Conservation (phyloP, 2,113 vertebrate genomes). For the Anseranas semipalmata region DNA sequence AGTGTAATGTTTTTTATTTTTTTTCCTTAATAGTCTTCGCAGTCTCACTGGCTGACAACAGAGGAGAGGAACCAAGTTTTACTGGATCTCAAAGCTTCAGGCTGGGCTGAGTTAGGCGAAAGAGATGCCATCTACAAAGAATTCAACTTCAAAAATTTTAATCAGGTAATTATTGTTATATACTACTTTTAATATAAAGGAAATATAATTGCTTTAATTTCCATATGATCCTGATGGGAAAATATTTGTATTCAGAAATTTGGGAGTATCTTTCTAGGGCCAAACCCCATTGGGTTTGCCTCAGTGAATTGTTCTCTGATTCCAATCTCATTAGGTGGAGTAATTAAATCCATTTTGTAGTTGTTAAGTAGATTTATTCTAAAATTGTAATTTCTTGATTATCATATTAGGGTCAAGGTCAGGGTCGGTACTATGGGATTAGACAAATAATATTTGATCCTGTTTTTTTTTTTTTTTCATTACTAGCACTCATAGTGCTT, state of each 20-base stretch:
- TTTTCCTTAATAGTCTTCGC: constrained; percentile 78
- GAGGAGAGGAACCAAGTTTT: constrained; percentile 87
- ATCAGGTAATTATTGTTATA: constrained; percentile 82
- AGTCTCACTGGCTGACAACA: constrained; percentile 83
- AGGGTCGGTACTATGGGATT: not conserved
- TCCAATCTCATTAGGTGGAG: not conserved
- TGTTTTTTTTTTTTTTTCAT: not conserved
- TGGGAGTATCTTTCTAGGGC: not conserved
- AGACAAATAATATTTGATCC: not conserved
- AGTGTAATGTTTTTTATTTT: not conserved
- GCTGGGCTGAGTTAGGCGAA: constrained; percentile 87
- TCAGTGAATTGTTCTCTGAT: not conserved
- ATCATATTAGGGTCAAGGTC: not conserved
- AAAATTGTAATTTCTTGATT: not conserved
- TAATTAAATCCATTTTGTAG: not conserved
- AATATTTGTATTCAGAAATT: constrained; percentile 13
- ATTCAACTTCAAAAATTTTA: constrained; percentile 92
- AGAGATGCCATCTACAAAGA: constrained; percentile 96
- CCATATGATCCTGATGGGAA: not conserved
- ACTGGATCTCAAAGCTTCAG: constrained; percentile 84
- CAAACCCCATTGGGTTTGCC: not conserved
- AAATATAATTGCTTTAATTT: constrained; percentile 5
- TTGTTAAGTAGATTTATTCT: not conserved
- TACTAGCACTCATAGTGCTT: not conserved
- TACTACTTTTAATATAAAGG: not conserved